Conservation (phyloP, 2,888 invertebrate species). For the Dasypogon diadema region DNA sequence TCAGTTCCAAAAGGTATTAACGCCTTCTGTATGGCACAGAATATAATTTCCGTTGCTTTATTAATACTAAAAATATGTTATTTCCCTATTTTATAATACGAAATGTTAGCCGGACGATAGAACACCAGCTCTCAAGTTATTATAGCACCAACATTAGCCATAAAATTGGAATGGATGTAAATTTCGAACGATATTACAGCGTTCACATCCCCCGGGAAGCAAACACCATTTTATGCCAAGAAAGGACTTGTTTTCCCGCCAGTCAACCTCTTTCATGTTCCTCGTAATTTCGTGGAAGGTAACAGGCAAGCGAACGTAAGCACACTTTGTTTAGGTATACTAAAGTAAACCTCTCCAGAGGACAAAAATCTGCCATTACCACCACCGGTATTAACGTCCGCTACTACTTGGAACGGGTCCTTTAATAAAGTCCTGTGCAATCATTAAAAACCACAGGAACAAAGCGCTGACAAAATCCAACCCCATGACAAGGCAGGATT, state of each 20-base stretch:
- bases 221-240: background rate
- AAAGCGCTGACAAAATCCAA: constrained; percentile 27
- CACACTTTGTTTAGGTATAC: constrained; percentile 12
- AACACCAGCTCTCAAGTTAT: background rate
- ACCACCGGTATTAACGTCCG: background rate
- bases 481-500: background rate
- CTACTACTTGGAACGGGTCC: background rate
- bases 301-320: background rate
- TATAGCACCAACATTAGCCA: constrained; percentile 8
- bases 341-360: background rate
- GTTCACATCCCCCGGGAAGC: constrained; percentile 1
- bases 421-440: constrained; percentile 4
- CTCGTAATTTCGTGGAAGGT: background rate
- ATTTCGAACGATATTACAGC: constrained; percentile 27
- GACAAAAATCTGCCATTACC: constrained; percentile 32
- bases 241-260: constrained; percentile 1
- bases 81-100: background rate
- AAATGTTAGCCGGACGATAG: background rate
- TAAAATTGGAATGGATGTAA: constrained; percentile 37
- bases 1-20: background rate
- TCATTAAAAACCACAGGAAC: constrained; percentile 7
- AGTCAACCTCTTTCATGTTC: constrained; percentile 10
- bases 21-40: background rate
- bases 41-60: background rate
- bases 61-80: background rate